Evolutionary conservation across 1,140 invertebrate species (phyloP).

Genomic region (Drosophila sucinea): DNA sequence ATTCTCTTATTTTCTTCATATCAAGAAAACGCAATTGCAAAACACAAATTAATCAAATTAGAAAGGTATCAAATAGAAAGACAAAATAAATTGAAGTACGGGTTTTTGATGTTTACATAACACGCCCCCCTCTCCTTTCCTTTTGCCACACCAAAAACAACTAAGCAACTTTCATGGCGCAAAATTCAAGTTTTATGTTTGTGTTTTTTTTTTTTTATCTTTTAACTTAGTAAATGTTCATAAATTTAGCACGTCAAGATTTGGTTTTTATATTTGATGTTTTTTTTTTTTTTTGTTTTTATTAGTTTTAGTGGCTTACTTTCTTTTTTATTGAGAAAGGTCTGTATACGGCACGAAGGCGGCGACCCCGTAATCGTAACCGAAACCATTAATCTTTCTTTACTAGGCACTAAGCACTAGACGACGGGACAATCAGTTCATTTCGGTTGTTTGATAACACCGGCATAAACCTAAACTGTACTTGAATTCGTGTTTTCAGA

Average conservation of each 20-base stretch:
- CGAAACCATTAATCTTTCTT: conserved; percentile 16
- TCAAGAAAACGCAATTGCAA: too few relatives aligned
- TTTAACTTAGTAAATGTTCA: not conserved
- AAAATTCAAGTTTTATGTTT: conserved; percentile 2
- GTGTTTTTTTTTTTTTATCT: not conserved
- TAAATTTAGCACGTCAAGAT: conserved; percentile 8
- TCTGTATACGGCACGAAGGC: conserved; percentile 18
- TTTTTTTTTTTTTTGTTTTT: not conserved
- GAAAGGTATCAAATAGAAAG: too few relatives aligned
- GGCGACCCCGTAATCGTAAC: not conserved
- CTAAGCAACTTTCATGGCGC: conserved; percentile 48
- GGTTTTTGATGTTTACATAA: conserved; percentile 46
- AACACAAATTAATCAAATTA: too few relatives aligned
- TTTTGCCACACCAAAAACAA: conserved; percentile 4
- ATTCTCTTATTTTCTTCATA: too few relatives aligned
- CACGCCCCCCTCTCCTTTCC: conserved; percentile 2
- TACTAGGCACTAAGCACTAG: not conserved
- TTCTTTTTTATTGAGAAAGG: conserved; percentile 75
- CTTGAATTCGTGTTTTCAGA: too few relatives aligned
- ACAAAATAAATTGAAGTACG: not conserved
- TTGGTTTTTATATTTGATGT: not conserved
- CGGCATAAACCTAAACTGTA: too few relatives aligned
- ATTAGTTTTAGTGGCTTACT: conserved; percentile 46
- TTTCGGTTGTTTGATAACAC: not conserved
- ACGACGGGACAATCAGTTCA: not conserved